Conservation (phyloP, 2,113 vertebrate species). For the Laticauda colubrina region DNA sequence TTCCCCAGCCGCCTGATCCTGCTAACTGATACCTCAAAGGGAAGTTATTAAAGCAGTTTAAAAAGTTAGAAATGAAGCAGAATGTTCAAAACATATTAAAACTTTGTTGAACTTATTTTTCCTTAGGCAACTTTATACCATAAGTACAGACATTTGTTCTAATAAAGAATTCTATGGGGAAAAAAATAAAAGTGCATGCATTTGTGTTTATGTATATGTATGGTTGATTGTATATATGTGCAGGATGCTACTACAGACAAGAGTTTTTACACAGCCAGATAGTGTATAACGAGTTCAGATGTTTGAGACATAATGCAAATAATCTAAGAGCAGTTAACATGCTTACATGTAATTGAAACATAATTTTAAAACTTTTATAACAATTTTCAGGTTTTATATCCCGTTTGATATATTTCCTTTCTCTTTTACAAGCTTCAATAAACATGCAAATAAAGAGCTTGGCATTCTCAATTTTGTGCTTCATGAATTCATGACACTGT, state of each 20-base stretch:
- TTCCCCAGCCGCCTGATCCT: neutral
- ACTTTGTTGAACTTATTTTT: neutral
- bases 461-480: neutral
- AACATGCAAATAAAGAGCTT: neutral
- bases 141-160: neutral
- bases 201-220: neutral
- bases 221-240: neutral
- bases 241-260: neutral
- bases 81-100: neutral
- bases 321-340: neutral
- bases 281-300: neutral
- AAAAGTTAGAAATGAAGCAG: neutral
- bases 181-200: neutral
- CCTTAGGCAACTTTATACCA: neutral
- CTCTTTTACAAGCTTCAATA: neutral
- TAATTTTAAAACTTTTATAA: neutral
- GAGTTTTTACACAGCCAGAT: neutral
- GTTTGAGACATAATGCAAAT: neutral
- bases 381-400: neutral
- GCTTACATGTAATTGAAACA: neutral
- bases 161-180: neutral
- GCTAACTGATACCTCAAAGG: conserved; percentile 26
- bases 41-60: conserved; percentile 5
- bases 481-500: neutral
- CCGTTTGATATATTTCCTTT: neutral